Evolutionary conservation across 2,797 vertebrate species (phyloP), one percentile per base, ranked within the genome.

Genomic region (Myotis planiceps): DNA sequence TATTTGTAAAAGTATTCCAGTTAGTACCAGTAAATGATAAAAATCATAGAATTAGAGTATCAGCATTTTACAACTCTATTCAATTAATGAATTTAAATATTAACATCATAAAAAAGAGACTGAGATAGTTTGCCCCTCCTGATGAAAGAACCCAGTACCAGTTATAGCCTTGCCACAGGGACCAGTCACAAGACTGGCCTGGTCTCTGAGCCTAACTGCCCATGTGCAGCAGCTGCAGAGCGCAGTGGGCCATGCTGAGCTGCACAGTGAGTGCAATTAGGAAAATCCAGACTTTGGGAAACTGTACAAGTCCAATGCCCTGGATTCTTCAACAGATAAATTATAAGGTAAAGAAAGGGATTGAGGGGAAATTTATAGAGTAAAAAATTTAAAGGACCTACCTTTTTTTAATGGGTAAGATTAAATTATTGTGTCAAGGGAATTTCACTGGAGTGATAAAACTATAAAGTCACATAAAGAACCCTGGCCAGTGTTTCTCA

Each of bases 1-100:
- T 90, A n/a, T n/a, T 88, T 32, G 47, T 58, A 58, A 45, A 32
- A 60, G 39, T 47, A 55, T 55, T 80, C 47, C 49, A 80, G 37
- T 13, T 37, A 63, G 34, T 47, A 15, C 45, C 53, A 55, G 53
- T 65, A 71, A 19, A 18, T 32, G 15, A 87, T 42, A 89, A 81
- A 80, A 58, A 53, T 9, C n/a, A 34, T 53, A 66, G 12, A 76
- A 34, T 74, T 83, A 58, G 21, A 80, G 47, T 25, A 19, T 2
- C 32, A 5, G 21, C 34, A 58, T 42, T 65, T 84, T 88, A 18
- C 18, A 78, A 42, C 5, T 16, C 15, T 25, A 6, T 1, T 83
- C 34, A 78, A 58, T 47, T 32, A 45, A 69, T 27, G 15, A 16
- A 45, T 79, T 42, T 60, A 81, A 58, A 32, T 39, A 32, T 47